Evolutionary conservation across 2,113 vertebrate species (phyloP).

Genomic region (Colistium nudipinnis): DNA sequence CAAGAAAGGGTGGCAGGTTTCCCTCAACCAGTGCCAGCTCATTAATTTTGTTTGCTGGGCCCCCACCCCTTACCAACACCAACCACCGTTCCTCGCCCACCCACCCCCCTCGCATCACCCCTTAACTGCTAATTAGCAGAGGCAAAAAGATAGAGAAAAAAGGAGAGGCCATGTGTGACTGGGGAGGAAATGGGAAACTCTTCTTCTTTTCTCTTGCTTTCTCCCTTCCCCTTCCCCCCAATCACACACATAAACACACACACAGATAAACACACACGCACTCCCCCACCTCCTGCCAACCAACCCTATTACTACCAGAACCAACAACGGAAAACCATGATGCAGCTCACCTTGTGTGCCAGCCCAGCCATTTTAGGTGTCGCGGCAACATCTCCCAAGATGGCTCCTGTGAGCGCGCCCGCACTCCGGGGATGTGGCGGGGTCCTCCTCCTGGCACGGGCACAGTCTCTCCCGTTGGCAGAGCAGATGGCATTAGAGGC

Average conservation of each 20-base stretch:
- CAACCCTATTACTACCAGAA: constrained; percentile 50
- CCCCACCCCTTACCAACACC: constrained; percentile 11
- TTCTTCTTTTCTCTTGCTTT: constrained; percentile 57
- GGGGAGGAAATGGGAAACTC: constrained; percentile 72
- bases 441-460: constrained; percentile 74
- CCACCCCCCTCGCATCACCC: constrained; percentile 66
- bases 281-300: constrained; percentile 27
- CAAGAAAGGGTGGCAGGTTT: constrained; percentile 80
- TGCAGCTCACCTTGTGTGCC: constrained; percentile 81
- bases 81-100: constrained; percentile 46
- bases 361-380: constrained; percentile 85
- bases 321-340: constrained; percentile 70
- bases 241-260: constrained; percentile 25
- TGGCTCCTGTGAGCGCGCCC: constrained; percentile 77
- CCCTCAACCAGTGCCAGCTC: constrained; percentile 82
- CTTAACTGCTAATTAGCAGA: constrained; percentile 82
- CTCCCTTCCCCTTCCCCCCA: constrained; percentile 36
- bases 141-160: constrained; percentile 75
- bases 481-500: constrained; percentile 77
- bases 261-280: constrained; percentile 17
- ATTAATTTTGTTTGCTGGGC: constrained; percentile 80
- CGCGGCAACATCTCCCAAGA: constrained; percentile 79
- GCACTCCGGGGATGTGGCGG: constrained; percentile 60
- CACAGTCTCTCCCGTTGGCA: constrained; percentile 64
- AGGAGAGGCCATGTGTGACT: constrained; percentile 75